Evolutionary conservation across 2,797 vertebrate species (phyloP).

Genomic region (Benthosema pterotum): DNA sequence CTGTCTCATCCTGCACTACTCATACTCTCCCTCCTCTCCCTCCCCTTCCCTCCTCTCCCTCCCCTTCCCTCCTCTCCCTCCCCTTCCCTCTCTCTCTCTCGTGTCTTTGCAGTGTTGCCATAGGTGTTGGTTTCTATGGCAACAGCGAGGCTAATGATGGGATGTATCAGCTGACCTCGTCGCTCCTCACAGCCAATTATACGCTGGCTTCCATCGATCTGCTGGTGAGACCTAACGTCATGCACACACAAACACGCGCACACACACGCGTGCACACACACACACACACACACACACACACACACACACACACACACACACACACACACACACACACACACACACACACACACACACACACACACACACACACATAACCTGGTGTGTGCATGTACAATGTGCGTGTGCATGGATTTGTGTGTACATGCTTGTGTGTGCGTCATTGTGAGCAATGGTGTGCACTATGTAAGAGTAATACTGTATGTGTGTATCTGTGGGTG

Average conservation of each 20-base stretch:
- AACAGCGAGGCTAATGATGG: conserved; percentile 96
- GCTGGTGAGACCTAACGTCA: conserved; percentile 84
- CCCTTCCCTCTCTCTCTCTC: neutral
- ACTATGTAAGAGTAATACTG: no score
- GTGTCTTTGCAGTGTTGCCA: conserved; percentile 83
- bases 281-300: no score
- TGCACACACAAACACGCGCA: conserved; percentile 35
- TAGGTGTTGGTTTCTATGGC: conserved; percentile 96
- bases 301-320: conserved; percentile 50
- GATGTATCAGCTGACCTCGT: conserved; percentile 93
- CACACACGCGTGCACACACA: neutral
- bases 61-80: neutral
- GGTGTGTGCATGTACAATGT: conserved; percentile 3
- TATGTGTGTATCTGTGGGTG: no score
- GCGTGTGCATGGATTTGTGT: conserved; percentile 6
- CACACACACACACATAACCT: conserved; percentile 17
- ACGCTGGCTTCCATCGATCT: conserved; percentile 89
- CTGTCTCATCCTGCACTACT: conserved; percentile 32
- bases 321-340: no score
- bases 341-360: conserved; percentile 40
- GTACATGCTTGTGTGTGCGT: no score
- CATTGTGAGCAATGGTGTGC: no score
- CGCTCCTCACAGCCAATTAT: conserved; percentile 92
- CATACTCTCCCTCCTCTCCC: conserved; percentile 47
- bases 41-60: conserved; percentile 36